Evolutionary conservation across 2,113 vertebrate species (phyloP).

Genomic region (Festucalex cinctus): DNA sequence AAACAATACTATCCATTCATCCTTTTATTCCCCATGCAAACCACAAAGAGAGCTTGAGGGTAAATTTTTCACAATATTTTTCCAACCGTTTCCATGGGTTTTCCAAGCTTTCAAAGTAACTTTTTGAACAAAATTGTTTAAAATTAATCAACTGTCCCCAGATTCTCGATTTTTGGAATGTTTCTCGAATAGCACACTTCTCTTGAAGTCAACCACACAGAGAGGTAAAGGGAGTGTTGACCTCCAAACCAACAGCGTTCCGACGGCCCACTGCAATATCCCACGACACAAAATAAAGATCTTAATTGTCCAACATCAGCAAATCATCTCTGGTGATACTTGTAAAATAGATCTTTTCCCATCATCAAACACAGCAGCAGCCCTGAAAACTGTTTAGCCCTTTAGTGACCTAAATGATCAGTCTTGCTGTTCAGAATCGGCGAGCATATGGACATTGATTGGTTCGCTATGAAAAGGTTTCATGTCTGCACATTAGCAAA

Average conservation of each 20-base stretch:
- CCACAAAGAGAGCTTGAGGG: too few relatives aligned
- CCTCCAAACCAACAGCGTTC: constrained; percentile 52
- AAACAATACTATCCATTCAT: too few relatives aligned
- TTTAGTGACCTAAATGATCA: constrained; percentile 50
- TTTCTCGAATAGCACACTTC: too few relatives aligned
- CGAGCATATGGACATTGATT: constrained; percentile 30
- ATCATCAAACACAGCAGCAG: constrained; percentile 52
- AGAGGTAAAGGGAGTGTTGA: constrained; percentile 54
- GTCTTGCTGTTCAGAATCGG: constrained; percentile 31
- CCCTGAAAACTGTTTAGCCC: constrained; percentile 64
- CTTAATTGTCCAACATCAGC: constrained; percentile 20
- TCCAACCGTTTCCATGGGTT: too few relatives aligned
- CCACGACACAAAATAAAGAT: constrained; percentile 41
- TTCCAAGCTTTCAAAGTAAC: too few relatives aligned
- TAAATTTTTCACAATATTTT: too few relatives aligned
- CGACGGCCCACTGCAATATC: constrained; percentile 50
- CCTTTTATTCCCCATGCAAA: too few relatives aligned
- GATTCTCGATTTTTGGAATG: too few relatives aligned
- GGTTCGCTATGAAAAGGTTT: constrained; percentile 37
- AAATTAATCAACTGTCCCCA: too few relatives aligned
- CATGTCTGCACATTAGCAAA: constrained; percentile 43
- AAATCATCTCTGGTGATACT: constrained; percentile 26
- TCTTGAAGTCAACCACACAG: constrained; percentile 51
- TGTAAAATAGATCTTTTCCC: constrained; percentile 23
- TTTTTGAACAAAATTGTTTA: too few relatives aligned